Percentiles rank a stretch among this genome's conserved stretches.
phyloP scores from a whole-genome alignment of 1,140 invertebrate species.

The Catajapyx aquilonaris region DNA sequence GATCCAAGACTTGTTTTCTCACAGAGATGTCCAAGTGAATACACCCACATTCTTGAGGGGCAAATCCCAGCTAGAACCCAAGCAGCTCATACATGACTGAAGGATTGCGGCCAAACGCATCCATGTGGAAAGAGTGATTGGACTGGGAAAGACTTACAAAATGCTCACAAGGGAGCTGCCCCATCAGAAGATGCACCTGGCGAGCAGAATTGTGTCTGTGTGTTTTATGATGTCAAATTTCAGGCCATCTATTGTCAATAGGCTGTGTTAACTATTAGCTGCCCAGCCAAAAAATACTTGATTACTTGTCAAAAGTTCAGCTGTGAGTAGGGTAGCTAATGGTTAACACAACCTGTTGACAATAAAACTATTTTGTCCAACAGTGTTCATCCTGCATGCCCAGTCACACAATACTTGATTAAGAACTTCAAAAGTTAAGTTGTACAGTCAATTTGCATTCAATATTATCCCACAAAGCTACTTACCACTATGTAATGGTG shows the following conservation, averaged over 20 bases:
- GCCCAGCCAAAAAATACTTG: too few relatives aligned
- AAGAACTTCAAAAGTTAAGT: too few relatives aligned
- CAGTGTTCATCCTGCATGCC: too few relatives aligned
- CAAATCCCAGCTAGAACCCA: neutral
- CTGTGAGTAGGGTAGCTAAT: too few relatives aligned
- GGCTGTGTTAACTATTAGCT: too few relatives aligned
- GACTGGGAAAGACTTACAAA: neutral
- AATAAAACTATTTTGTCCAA: too few relatives aligned
- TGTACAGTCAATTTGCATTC: too few relatives aligned
- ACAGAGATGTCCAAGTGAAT: neutral
- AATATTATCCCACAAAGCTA: too few relatives aligned
- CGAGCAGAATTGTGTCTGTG: neutral
- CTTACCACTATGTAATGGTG: too few relatives aligned
- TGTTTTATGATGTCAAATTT: neutral
- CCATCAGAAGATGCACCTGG: neutral
- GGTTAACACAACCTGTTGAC: too few relatives aligned
- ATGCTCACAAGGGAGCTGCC: neutral
- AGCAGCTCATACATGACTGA: neutral
- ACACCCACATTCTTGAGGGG: neutral
- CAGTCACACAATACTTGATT: too few relatives aligned
- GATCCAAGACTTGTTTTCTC: neutral
- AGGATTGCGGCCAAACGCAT: neutral
- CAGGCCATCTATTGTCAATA: neutral
- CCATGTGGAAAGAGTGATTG: neutral
- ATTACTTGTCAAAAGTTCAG: too few relatives aligned